Evolutionary conservation across 2,797 vertebrate species (phyloP).

Genomic region (Diplodus puntazzo): DNA sequence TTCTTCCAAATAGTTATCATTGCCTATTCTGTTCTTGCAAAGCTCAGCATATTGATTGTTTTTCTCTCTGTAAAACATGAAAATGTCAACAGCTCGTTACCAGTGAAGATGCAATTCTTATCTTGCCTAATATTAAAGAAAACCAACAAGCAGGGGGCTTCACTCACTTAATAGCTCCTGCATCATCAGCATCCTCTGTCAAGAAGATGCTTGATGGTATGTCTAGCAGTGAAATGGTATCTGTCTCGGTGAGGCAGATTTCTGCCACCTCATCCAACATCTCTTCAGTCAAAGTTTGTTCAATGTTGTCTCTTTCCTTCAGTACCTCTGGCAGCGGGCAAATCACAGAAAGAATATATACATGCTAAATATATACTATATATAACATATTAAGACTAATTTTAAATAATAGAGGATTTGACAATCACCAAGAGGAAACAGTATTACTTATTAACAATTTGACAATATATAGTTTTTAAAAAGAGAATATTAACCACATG

Average conservation of each 20-base stretch:
- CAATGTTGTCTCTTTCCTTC: constrained; percentile 64
- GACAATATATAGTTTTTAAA: background rate
- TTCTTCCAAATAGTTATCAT: constrained; percentile 85
- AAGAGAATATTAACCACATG: constrained; percentile 7
- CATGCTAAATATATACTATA: background rate
- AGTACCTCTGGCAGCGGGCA: constrained; percentile 75
- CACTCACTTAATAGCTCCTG: constrained; percentile 81
- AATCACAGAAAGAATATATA: background rate
- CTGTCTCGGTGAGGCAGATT: constrained; percentile 84
- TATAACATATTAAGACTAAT: background rate
- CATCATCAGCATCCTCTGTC: constrained; percentile 85
- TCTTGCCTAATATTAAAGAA: background rate
- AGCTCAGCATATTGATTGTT: constrained; percentile 83
- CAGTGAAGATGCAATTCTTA: background rate
- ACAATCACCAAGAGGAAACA: background rate
- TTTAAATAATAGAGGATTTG: background rate
- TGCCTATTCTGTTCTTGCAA: constrained; percentile 84
- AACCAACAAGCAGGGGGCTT: constrained; percentile 32
- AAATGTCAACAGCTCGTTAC: constrained; percentile 12
- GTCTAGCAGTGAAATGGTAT: constrained; percentile 86
- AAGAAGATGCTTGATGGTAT: constrained; percentile 73
- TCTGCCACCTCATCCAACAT: constrained; percentile 81
- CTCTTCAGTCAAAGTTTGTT: constrained; percentile 78
- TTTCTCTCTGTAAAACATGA: constrained; percentile 75
- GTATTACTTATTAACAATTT: background rate